Conservation (phyloP, 2,888 invertebrate genomes). For the Glaucopsyche alexis region DNA sequence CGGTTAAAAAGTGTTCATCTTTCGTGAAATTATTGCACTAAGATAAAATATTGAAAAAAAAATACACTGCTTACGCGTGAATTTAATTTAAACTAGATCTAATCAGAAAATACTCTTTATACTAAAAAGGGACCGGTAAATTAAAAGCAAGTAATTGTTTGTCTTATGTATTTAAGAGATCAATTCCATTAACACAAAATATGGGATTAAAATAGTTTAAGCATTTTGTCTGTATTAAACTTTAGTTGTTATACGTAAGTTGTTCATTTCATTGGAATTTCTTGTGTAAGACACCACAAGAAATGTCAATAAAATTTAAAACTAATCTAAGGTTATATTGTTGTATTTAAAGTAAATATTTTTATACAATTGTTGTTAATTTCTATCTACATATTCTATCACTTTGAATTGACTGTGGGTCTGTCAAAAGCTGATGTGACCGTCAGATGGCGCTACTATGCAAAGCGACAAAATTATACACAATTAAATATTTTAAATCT, state of each 20-base stretch:
- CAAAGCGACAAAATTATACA: too few relatives aligned
- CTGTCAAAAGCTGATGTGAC: not conserved
- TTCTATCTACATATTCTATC: conserved; percentile 5
- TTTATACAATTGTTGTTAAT: not conserved
- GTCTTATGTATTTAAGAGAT: conserved; percentile 30
- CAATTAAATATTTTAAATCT: too few relatives aligned
- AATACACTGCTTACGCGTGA: too few relatives aligned
- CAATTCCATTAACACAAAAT: conserved; percentile 26
- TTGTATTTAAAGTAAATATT: conserved; percentile 26
- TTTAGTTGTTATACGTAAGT: not conserved
- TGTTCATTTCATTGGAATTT: conserved; percentile 1
- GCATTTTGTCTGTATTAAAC: conserved; percentile 6
- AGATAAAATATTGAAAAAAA: too few relatives aligned
- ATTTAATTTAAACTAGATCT: too few relatives aligned
- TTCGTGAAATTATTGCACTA: not conserved
- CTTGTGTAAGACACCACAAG: not conserved
- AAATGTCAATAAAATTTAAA: not conserved
- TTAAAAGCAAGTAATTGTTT: not conserved
- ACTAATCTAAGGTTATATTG: conserved; percentile 4
- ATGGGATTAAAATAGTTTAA: conserved; percentile 20
- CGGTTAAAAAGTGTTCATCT: not conserved
- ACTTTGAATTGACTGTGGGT: not conserved
- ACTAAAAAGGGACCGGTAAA: too few relatives aligned
- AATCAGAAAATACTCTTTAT: too few relatives aligned
- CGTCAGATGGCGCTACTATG: not conserved